A percentile compares a stretch with the other conserved stretches of the same genome.
Conservation (phyloP, 1,140 invertebrate species). For the Plutomurus gul region DNA sequence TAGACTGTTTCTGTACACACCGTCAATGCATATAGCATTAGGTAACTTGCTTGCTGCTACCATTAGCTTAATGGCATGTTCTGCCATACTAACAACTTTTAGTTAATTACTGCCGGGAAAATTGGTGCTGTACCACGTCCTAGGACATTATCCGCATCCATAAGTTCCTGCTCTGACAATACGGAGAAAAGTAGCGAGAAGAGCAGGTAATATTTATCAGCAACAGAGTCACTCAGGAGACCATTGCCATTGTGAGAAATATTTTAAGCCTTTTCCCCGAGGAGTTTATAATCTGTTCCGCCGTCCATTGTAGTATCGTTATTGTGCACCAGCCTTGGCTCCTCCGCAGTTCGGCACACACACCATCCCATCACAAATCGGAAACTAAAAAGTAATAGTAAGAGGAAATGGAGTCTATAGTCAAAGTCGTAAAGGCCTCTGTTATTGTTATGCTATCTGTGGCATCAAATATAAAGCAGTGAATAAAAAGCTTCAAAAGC, state of each 20-base stretch:
- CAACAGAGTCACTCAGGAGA: no score
- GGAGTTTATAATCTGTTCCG: no score
- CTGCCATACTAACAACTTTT: no score
- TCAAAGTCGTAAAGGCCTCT: background rate
- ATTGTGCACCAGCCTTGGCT: no score
- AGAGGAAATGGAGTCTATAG: background rate
- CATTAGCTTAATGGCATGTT: no score
- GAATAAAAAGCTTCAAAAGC: background rate
- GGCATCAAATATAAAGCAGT: background rate
- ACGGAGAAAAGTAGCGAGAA: no score
- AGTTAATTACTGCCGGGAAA: background rate
- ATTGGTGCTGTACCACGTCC: background rate
- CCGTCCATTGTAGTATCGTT: no score
- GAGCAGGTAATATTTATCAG: background rate
- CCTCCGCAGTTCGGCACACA: no score
- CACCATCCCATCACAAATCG: background rate
- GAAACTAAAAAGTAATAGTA: background rate
- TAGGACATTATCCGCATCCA: no score
- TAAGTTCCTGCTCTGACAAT: no score
- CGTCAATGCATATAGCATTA: background rate
- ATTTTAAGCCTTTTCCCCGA: background rate
- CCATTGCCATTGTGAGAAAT: background rate
- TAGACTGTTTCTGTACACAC: background rate
- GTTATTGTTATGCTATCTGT: background rate
- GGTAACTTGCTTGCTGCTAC: no score